These are phyloP conservation scores for Microcaecilia unicolor DNA, from an alignment of 2,797 vertebrate genomes.

Conservation along the genomic window DNA sequence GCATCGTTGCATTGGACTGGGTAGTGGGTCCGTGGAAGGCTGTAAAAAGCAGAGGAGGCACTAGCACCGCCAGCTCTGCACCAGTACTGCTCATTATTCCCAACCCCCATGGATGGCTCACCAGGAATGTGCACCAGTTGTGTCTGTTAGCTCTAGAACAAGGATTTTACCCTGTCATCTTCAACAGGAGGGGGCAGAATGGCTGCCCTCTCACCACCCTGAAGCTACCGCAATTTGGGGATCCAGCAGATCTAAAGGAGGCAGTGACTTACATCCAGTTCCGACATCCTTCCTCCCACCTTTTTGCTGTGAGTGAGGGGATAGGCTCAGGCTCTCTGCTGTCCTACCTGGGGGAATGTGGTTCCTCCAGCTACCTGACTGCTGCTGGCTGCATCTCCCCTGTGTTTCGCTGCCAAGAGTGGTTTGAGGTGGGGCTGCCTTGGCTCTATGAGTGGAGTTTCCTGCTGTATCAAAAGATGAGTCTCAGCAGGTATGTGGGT, in stretches of 20 bases:
- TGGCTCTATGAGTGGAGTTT: constrained; percentile 60
- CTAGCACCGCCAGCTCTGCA: constrained; percentile 29
- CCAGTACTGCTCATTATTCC: constrained; percentile 69
- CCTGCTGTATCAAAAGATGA: constrained; percentile 62
- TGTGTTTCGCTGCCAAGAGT: constrained; percentile 65
- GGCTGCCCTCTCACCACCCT: constrained; percentile 61
- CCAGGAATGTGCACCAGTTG: constrained; percentile 52
- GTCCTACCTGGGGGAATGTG: constrained; percentile 77
- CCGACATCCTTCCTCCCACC: constrained; percentile 52
- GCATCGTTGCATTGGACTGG: constrained; percentile 79
- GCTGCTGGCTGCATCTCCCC: constrained; percentile 79
- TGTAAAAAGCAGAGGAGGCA: constrained; percentile 18
- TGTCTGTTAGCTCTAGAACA: constrained; percentile 51
- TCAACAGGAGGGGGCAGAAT: constrained; percentile 62
- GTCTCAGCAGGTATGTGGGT: constrained; percentile 68
- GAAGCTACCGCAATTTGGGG: constrained; percentile 70
- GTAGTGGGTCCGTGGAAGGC: constrained; percentile 39
- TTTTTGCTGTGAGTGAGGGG: constrained; percentile 75
- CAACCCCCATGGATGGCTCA: constrained; percentile 65
- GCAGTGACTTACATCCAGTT: constrained; percentile 62
- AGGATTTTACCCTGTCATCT: constrained; percentile 66
- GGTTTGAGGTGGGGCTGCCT: constrained; percentile 65
- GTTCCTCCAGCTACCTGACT: constrained; percentile 66
- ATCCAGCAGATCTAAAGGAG: constrained; percentile 74
- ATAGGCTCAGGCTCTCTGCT: constrained; percentile 76